Base-by-base conservation (phyloP, 2,113 vertebrate genomes). In the Takifugu flavidus region DNA sequence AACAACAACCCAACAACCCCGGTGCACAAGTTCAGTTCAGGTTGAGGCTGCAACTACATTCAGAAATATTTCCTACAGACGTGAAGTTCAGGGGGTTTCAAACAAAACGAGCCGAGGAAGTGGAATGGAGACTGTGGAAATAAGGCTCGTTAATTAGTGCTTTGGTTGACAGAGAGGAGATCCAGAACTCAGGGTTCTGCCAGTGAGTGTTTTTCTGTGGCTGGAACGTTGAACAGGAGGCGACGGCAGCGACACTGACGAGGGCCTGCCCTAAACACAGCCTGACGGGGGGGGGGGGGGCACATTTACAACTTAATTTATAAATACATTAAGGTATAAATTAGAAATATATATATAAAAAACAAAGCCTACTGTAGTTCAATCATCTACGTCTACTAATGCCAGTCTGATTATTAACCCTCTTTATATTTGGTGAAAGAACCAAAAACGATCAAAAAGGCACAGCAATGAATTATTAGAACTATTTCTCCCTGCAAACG, bases 281-380 rank as follows among this genome's bases (percentile, higher is more conserved):
- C 7, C n/a, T 49, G 25, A 69, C 47, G 34, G 20, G n/a, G 7
- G 25, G n/a, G n/a, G 91, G 82, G 84, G 91, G 82, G 84, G 86
- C 86, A 82, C 85, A 89, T 93, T 89, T 84, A 94, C 89, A 92
- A 90, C 78, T 89, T 89, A 89, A 92, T 93, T 94, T 90, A 96
- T 97, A 96, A 95, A 97, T 96, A 97, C 90, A 92, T 89, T 91
- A 84, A 92, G 75, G 86, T 90, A 92, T 95, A 93, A 92, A 93
- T 90, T 90, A 90, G 83, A 74, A 82, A 86, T 89, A 88, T 75
- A 91, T 74, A 49, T 84, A 88, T 80, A 81, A 79, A 73, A 85
- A 87, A 53, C 34, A 39, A 10, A 49, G n/a, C 0, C 82, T 79
- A 85, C 59, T 72, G 69, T 71, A 82, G 74, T 83, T 78, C 83